Conservation (phyloP, 2,888 invertebrate species). For the Diachrysia chrysitis region DNA sequence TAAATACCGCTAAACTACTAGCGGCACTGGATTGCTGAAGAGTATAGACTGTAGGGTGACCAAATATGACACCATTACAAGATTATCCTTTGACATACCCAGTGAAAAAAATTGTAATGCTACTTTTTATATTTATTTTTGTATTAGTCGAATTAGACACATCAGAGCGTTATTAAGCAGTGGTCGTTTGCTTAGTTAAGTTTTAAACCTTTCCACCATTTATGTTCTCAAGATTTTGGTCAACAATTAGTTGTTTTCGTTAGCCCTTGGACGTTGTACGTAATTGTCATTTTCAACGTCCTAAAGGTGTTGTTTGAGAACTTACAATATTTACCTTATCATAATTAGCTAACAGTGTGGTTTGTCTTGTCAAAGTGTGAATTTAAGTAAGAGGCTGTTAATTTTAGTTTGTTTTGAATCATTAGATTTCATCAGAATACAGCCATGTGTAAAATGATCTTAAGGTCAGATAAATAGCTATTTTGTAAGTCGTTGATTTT, state of each 20-base stretch:
- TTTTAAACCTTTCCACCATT: too few relatives aligned
- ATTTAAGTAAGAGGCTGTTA: constrained; percentile 40
- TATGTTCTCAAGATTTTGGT: constrained; percentile 1
- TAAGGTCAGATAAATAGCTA: not conserved
- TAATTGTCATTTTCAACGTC: constrained; percentile 37
- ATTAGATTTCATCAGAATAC: constrained; percentile 14
- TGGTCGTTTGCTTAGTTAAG: too few relatives aligned
- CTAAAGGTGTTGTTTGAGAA: constrained; percentile 14
- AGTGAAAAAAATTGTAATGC: not conserved
- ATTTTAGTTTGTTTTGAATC: constrained; percentile 48
- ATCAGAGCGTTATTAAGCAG: too few relatives aligned
- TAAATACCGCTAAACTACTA: constrained; percentile 58
- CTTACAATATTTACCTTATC: constrained; percentile 13
- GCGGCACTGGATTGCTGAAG: constrained; percentile 57
- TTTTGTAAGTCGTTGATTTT: not conserved
- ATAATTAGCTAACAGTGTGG: constrained; percentile 33
- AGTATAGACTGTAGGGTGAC: constrained; percentile 41
- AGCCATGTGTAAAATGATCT: constrained; percentile 7
- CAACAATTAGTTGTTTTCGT: constrained; percentile 5
- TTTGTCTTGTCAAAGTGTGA: constrained; percentile 46
- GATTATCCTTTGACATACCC: constrained; percentile 38
- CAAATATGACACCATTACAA: constrained; percentile 29
- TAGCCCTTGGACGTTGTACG: not conserved
- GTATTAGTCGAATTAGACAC: too few relatives aligned
- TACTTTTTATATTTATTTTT: too few relatives aligned